phyloP scores from a whole-genome alignment of 2,888 invertebrate genomes.

The Lathronympha strigana region DNA sequence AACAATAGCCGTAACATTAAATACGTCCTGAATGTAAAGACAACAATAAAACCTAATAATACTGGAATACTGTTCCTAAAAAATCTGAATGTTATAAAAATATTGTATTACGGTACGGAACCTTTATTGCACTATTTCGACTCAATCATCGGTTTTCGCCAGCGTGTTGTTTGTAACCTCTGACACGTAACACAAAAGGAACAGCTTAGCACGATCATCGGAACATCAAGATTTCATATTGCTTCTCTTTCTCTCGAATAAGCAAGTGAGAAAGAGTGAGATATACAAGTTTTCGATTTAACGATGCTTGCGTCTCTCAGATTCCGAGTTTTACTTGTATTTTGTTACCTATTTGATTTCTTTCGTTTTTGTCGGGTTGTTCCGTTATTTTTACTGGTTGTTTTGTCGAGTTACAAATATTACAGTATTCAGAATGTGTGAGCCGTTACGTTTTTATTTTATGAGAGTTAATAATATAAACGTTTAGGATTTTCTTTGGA shows the following conservation, averaged over 20 bases:
- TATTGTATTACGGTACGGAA: background rate
- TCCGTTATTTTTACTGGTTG: conserved; percentile 4
- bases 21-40: too few relatives aligned
- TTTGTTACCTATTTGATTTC: conserved; percentile 25
- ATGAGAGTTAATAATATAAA: conserved; percentile 10
- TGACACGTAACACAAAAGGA: conserved; percentile 7
- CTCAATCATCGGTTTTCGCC: conserved; percentile 2
- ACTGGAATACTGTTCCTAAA: too few relatives aligned
- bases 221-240: too few relatives aligned
- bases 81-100: too few relatives aligned
- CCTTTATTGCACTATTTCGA: background rate
- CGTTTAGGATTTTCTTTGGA: conserved; percentile 8
- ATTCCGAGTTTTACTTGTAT: conserved; percentile 1
- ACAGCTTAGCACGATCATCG: too few relatives aligned
- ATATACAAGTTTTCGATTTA: too few relatives aligned
- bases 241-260: too few relatives aligned
- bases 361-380: background rate
- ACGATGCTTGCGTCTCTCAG: too few relatives aligned
- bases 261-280: too few relatives aligned
- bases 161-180: conserved; percentile 15
- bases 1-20: too few relatives aligned
- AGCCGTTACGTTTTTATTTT: conserved; percentile 18
- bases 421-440: conserved; percentile 14
- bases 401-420: background rate
- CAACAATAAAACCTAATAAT: too few relatives aligned